phyloP scores from a whole-genome alignment of 2,888 invertebrate species.

The Odiellus spinosus region DNA sequence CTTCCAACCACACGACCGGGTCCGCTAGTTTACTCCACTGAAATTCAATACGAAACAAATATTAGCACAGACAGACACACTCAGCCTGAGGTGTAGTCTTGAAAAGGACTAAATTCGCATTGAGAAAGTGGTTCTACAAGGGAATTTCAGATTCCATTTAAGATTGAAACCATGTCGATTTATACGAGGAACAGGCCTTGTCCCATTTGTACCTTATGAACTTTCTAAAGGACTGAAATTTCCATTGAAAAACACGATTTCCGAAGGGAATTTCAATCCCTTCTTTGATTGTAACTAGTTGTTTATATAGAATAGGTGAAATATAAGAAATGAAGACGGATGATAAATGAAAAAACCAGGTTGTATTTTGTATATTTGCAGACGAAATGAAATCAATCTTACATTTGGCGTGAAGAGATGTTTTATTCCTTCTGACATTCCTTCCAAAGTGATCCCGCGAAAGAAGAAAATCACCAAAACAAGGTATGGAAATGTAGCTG shows the following conservation, averaged over 20 bases:
- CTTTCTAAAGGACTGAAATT: no score
- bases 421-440: slow-evolving; percentile 66
- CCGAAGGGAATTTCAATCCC: no score
- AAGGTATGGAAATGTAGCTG: slow-evolving; percentile 89
- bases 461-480: slow-evolving; percentile 92
- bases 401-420: slow-evolving; percentile 80
- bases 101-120: not conserved
- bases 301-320: not conserved
- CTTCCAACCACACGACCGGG: slow-evolving; percentile 93
- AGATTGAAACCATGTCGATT: no score
- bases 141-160: no score
- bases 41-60: not conserved
- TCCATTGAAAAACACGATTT: no score
- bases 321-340: not conserved
- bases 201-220: no score
- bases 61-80: not conserved
- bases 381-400: slow-evolving; percentile 17
- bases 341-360: no score
- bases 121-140: not conserved
- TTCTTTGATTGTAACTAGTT: not conserved
- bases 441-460: slow-evolving; percentile 74
- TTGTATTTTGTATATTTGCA: no score
- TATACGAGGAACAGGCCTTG: no score
- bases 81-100: not conserved
- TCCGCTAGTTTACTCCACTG: slow-evolving; percentile 74